A percentile compares a stretch with the other conserved stretches of the same genome.
phyloP scores from a whole-genome alignment of 2,113 vertebrate genomes.

The Menidia beryllina region DNA sequence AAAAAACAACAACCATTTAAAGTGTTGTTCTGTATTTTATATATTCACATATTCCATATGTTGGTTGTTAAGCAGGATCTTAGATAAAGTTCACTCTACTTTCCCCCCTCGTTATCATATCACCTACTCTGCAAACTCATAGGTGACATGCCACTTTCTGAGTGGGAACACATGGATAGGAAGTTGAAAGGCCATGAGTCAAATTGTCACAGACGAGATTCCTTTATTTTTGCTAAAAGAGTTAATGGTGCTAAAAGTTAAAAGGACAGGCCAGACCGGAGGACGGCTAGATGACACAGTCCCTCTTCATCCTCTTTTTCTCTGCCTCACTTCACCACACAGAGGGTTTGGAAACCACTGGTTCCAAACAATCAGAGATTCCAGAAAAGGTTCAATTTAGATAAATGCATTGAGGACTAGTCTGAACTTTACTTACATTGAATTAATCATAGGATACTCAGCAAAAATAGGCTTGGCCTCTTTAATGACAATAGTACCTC shows the following conservation, averaged over 20 bases:
- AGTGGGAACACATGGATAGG: conserved; percentile 86
- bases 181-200: conserved; percentile 83
- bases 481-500: too few relatives aligned
- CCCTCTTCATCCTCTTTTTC: neutral
- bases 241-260: conserved; percentile 60
- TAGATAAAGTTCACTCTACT: conserved; percentile 43
- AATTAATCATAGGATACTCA: too few relatives aligned
- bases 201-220: conserved; percentile 84
- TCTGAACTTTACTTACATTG: too few relatives aligned
- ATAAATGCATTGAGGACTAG: too few relatives aligned
- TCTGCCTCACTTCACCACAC: neutral
- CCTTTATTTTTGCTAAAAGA: conserved; percentile 73
- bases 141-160: conserved; percentile 71
- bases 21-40: too few relatives aligned
- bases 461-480: too few relatives aligned
- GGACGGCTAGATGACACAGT: conserved; percentile 12
- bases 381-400: too few relatives aligned
- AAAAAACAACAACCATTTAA: too few relatives aligned
- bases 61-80: conserved; percentile 41
- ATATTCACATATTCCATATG: too few relatives aligned
- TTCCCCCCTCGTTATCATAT: conserved; percentile 62
- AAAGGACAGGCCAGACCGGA: conserved; percentile 41
- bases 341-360: too few relatives aligned
- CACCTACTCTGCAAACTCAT: conserved; percentile 72
- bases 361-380: too few relatives aligned